Evolutionary conservation across 2,113 vertebrate genomes (phyloP), one percentile per base, ranked within the genome.

Genomic region (Chloropsis cyanopogon): DNA sequence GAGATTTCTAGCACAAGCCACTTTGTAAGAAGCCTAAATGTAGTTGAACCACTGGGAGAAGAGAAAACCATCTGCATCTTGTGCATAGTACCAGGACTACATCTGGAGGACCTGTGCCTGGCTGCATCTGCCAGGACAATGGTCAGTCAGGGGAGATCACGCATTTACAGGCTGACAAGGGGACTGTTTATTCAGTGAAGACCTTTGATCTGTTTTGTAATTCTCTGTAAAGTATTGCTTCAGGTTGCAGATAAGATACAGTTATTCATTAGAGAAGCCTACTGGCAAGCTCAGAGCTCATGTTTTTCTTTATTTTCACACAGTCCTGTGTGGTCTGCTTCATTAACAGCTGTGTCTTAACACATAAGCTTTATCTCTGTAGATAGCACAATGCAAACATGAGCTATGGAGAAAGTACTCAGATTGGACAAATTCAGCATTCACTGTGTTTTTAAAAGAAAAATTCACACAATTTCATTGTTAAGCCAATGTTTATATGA

Each of bases 151-250:
- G 64, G 82, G 75, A 73, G 37, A 77, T 70, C 72, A 79, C 26
- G 33, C 56, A 8, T 24, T 33, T 63, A 23, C 17, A 66, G 56
- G 8, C 57, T 93, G 59, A 57, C 46, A 21, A 13, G 59, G 33
- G 35, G 6, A 53, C 41, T 95, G 81, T 92, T 97, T 96, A 81
- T 89, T 85, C 84, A 93, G 76, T 41, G 89, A 65, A 93, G 85
- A 91, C 88, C 87, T 96, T 95, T 87, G 78, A 56, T 91, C 94
- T 94, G n/a, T 95, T 93, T 94, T 75, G 90, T 95, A 94, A 96
- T 56, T 66, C 76, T 80, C 53, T 18, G 3, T 90, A 83, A 96
- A 87, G 88, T 64, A 89, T 96, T 97, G 93, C 77, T 92, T 89
- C 81, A 81, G 61, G 25, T 93, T 94, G 56, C 53, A 79, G 94